These are phyloP conservation scores for Apteryx mantelli DNA, from an alignment of 2,113 vertebrate species.

Conservation along the genomic window DNA sequence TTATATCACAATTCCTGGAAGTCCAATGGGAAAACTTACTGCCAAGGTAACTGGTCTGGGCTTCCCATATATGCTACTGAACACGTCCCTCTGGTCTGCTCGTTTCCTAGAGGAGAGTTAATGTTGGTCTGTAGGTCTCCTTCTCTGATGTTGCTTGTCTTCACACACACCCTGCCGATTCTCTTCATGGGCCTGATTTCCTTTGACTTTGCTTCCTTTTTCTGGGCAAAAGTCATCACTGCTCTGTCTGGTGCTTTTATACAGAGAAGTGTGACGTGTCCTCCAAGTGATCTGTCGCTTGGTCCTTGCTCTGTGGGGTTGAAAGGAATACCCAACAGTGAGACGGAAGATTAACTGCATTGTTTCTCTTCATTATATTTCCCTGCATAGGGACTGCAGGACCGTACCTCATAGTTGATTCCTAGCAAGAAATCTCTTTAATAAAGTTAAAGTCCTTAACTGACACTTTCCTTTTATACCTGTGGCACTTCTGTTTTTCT, in stretches of 20 bases:
- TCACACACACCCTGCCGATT: not conserved
- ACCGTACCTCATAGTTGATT: not conserved
- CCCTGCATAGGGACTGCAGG: not conserved
- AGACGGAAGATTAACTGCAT: not conserved
- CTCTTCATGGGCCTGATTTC: not conserved
- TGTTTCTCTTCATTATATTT: not conserved
- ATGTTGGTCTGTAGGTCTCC: not conserved
- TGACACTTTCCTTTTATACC: not conserved
- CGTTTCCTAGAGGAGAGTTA: not conserved
- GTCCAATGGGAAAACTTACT: not conserved
- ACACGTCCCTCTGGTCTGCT: not conserved
- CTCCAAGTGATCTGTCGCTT: not conserved
- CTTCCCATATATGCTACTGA: rapidly evolving
- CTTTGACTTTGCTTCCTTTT: not conserved
- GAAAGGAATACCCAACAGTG: not conserved
- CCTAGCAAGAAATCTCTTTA: not conserved
- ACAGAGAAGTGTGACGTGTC: not conserved
- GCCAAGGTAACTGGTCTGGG: rapidly evolving
- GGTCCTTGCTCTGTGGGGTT: not conserved
- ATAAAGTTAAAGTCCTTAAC: not conserved
- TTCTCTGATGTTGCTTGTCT: not conserved
- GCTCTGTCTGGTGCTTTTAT: not conserved
- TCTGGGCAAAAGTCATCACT: not conserved
- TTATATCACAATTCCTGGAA: not conserved
- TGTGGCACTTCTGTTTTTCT: not conserved